phyloP scores from a whole-genome alignment of 2,888 invertebrate species.

The Polietes domitor region DNA sequence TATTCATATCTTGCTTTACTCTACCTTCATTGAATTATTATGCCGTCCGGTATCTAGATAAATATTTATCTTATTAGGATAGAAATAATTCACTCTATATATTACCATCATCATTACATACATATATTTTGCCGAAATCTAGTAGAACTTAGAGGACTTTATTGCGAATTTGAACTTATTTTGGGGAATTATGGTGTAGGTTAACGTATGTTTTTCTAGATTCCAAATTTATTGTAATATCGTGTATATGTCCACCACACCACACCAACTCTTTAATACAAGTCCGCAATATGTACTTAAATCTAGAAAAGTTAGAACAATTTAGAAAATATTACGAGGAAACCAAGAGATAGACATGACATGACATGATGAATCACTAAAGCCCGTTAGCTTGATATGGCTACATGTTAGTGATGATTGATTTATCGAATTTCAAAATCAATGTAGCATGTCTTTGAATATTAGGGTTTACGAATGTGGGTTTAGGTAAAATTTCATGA shows the following conservation, averaged over 20 bases:
- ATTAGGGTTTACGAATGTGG: too few species aligned
- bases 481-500: too few species aligned
- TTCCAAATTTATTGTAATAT: background rate
- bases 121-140: background rate
- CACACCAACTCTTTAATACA: conserved; percentile 21
- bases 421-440: too few species aligned
- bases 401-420: too few species aligned
- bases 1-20: background rate
- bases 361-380: conserved; percentile 1
- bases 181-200: too few species aligned
- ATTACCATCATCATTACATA: background rate
- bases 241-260: background rate
- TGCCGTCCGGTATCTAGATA: background rate
- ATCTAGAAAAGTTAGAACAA: conserved; percentile 20
- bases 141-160: background rate
- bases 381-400: background rate
- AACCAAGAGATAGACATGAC: background rate
- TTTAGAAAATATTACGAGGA: background rate
- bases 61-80: background rate
- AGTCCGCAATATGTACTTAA: conserved; percentile 1
- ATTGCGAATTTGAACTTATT: background rate
- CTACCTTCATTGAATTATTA: background rate
- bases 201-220: too few species aligned
- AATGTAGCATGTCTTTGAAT: too few species aligned
- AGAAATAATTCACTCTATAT: background rate